phyloP scores from a whole-genome alignment of 1,140 invertebrate genomes.

The Limonius californicus region DNA sequence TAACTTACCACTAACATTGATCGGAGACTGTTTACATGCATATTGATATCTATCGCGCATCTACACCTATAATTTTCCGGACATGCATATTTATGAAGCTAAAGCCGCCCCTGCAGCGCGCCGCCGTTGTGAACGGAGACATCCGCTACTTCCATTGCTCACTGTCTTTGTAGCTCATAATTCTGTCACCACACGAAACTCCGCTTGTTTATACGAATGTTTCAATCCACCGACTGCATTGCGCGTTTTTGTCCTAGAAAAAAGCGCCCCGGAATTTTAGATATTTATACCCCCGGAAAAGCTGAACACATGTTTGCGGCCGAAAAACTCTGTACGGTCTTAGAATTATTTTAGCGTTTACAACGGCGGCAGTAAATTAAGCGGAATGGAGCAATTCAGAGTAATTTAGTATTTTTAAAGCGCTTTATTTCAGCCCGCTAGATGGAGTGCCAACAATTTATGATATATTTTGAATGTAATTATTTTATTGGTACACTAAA shows the following conservation, averaged over 20 bases:
- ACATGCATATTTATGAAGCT: slow-evolving; percentile 41
- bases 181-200: slow-evolving; percentile 43
- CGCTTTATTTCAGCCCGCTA: background rate
- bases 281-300: slow-evolving; percentile 26
- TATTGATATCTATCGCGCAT: slow-evolving; percentile 47
- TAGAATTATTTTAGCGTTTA: background rate
- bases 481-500: slow-evolving; percentile 19
- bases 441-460: slow-evolving; percentile 15
- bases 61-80: slow-evolving; percentile 44
- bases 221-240: slow-evolving; percentile 37
- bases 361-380: background rate
- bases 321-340: background rate
- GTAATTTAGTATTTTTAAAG: slow-evolving; percentile 6
- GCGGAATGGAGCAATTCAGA: background rate
- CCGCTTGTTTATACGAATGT: slow-evolving; percentile 38
- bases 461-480: slow-evolving; percentile 20
- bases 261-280: slow-evolving; percentile 28
- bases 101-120: slow-evolving; percentile 22
- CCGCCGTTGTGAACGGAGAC: slow-evolving; percentile 28
- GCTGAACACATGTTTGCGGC: background rate
- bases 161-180: slow-evolving; percentile 38
- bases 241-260: slow-evolving; percentile 21
- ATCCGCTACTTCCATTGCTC: slow-evolving; percentile 35
- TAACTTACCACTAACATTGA: background rate
- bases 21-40: slow-evolving; percentile 28